Percentiles rank a stretch among this genome's conserved stretches.
Evolutionary conservation across 30 jellyfish, hydroid and myxozoan species (phyloP).

Genomic region (Mastigias papua): DNA sequence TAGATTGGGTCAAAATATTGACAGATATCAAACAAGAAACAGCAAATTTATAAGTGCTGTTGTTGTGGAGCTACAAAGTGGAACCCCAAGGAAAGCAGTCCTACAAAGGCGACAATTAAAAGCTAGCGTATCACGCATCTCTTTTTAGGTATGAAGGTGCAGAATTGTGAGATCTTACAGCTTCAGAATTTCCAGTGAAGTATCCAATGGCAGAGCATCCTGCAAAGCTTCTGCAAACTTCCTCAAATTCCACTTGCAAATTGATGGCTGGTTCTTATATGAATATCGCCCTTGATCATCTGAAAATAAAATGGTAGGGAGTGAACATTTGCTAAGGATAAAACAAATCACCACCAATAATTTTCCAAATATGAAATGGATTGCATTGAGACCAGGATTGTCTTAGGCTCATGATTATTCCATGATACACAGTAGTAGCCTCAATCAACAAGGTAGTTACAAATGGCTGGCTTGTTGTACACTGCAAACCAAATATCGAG

Average conservation of each 20-base stretch:
- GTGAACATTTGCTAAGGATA: background rate
- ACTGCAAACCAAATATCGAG: too few species aligned
- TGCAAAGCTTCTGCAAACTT: constrained; percentile 94
- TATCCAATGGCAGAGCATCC: constrained; percentile 85
- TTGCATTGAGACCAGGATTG: background rate
- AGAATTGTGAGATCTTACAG: constrained; percentile 50
- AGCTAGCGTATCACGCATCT: background rate
- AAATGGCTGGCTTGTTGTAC: background rate
- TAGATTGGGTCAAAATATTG: too few species aligned
- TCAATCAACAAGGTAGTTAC: background rate
- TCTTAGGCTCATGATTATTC: background rate
- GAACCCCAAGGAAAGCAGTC: too few species aligned
- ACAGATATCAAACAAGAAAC: too few species aligned
- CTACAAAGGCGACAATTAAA: background rate
- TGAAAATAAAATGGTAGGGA: background rate
- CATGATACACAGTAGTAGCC: background rate
- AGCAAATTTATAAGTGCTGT: too few species aligned
- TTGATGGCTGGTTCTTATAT: constrained; percentile 92
- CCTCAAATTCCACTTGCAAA: constrained; percentile 93
- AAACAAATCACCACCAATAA: background rate
- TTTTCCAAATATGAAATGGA: background rate
- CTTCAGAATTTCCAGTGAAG: constrained; percentile 70
- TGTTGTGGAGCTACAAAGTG: too few species aligned
- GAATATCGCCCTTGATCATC: constrained; percentile 97
- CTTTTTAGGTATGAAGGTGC: background rate